Conservation (phyloP, 1,140 invertebrate genomes). For the Drosophila repletoides region DNA sequence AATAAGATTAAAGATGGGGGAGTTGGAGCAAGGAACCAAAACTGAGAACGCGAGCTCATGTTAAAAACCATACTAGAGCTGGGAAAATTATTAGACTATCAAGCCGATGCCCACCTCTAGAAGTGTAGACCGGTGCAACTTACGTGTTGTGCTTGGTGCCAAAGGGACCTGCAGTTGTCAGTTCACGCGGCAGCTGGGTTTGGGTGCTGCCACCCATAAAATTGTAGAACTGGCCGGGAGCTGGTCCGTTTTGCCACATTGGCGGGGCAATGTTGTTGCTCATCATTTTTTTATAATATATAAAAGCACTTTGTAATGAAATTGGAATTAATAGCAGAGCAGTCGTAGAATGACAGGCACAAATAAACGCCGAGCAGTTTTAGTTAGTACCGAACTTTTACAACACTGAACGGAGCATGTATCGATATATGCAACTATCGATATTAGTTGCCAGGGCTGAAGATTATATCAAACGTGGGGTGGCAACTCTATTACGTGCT, state of each 20-base stretch:
- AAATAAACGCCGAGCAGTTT: slow-evolving; percentile 43
- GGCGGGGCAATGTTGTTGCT: slow-evolving; percentile 45
- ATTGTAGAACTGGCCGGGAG: slow-evolving; percentile 87
- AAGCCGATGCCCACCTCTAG: not conserved
- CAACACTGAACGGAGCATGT: slow-evolving; percentile 6
- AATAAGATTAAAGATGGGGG: too few relatives aligned
- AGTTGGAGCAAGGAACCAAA: too few relatives aligned
- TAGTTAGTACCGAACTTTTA: slow-evolving; percentile 2
- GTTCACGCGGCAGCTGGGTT: slow-evolving; percentile 59
- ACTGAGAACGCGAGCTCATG: too few relatives aligned
- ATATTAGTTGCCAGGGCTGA: not conserved
- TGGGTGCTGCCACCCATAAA: slow-evolving; percentile 84
- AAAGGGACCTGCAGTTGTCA: slow-evolving; percentile 69
- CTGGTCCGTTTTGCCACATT: slow-evolving; percentile 88
- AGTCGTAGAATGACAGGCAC: slow-evolving; percentile 67
- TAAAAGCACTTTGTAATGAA: not conserved
- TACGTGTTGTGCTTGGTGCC: slow-evolving; percentile 86
- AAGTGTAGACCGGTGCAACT: slow-evolving; percentile 72
- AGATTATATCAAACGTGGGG: not conserved
- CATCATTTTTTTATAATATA: slow-evolving; percentile 51
- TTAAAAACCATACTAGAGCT: too few relatives aligned
- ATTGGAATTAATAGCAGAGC: slow-evolving; percentile 10
- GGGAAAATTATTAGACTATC: too few relatives aligned
- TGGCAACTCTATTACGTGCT: not conserved
- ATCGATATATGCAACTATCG: not conserved